phyloP scores from a whole-genome alignment of 2,797 vertebrate species.

The Epinephelus malabaricus region DNA sequence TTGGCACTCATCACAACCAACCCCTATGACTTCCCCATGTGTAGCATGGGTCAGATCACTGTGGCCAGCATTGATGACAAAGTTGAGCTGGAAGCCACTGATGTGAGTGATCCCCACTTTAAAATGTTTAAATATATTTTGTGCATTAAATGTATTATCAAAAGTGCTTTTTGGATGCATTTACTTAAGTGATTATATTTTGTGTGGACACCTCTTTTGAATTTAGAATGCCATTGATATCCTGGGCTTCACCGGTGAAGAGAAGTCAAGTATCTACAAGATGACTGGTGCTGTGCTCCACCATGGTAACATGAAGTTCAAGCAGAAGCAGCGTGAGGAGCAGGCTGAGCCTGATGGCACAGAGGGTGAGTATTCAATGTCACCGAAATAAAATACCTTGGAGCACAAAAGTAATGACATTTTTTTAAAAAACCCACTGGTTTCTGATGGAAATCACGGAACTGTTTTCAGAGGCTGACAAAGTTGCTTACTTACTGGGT shows the following conservation, averaged over 20 bases:
- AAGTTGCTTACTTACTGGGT: too few relatives aligned
- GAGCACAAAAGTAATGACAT: background rate
- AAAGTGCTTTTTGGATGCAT: background rate
- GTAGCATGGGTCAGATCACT: conserved; percentile 91
- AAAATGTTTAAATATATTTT: background rate
- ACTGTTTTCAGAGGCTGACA: conserved; percentile 87
- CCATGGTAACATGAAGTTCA: conserved; percentile 92
- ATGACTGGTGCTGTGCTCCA: conserved; percentile 90
- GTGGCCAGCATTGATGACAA: conserved; percentile 92
- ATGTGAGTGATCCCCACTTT: conserved; percentile 83
- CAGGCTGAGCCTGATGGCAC: conserved; percentile 92
- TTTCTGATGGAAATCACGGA: background rate
- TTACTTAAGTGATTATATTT: background rate
- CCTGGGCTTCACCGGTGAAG: conserved; percentile 88
- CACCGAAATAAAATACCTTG: background rate
- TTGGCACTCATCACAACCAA: conserved; percentile 91
- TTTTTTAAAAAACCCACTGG: background rate
- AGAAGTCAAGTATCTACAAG: conserved; percentile 90
- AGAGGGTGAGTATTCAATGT: conserved; percentile 80
- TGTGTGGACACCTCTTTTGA: background rate
- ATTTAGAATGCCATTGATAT: conserved; percentile 89
- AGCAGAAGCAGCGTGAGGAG: conserved; percentile 86
- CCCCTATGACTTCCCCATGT: conserved; percentile 90
- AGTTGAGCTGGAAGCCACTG: conserved; percentile 91
- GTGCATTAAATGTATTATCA: background rate